phyloP scores from a whole-genome alignment of 2,113 vertebrate species.

The Copsychus sechellarum region DNA sequence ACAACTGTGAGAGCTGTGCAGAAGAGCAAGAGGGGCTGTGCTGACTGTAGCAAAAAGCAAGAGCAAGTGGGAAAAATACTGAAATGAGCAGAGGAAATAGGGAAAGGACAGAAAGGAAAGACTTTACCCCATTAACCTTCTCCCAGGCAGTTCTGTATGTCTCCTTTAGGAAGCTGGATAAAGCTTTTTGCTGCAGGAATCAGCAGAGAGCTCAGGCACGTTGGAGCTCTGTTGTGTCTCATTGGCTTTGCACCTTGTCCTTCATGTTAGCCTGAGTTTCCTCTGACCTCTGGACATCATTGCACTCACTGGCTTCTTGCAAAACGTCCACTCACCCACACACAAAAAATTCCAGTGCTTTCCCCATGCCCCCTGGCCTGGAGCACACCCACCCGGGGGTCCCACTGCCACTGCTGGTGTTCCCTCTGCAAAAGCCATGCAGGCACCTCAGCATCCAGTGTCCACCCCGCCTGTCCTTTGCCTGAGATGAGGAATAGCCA shows the following conservation, averaged over 20 bases:
- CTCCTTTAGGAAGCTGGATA: background rate
- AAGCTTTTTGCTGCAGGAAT: background rate
- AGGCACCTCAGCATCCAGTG: background rate
- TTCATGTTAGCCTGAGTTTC: background rate
- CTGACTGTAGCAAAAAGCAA: background rate
- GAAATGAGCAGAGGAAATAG: background rate
- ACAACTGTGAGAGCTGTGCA: background rate
- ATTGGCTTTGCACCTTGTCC: background rate
- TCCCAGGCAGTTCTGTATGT: background rate
- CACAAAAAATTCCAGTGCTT: background rate
- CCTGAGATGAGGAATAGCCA: rapidly evolving
- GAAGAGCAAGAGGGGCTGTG: background rate
- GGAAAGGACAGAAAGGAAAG: background rate
- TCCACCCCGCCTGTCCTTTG: background rate
- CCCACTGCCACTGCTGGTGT: background rate
- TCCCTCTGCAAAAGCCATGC: background rate
- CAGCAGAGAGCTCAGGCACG: background rate
- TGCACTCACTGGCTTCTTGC: background rate
- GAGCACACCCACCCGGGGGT: background rate
- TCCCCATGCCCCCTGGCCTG: background rate
- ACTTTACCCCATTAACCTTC: background rate
- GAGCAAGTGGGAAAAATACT: background rate
- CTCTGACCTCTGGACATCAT: background rate
- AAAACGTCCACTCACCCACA: conserved; percentile 13
- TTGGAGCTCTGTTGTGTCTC: background rate